Evolutionary conservation across 2,797 vertebrate species (phyloP).

Genomic region (Moxostoma hubbsi): DNA sequence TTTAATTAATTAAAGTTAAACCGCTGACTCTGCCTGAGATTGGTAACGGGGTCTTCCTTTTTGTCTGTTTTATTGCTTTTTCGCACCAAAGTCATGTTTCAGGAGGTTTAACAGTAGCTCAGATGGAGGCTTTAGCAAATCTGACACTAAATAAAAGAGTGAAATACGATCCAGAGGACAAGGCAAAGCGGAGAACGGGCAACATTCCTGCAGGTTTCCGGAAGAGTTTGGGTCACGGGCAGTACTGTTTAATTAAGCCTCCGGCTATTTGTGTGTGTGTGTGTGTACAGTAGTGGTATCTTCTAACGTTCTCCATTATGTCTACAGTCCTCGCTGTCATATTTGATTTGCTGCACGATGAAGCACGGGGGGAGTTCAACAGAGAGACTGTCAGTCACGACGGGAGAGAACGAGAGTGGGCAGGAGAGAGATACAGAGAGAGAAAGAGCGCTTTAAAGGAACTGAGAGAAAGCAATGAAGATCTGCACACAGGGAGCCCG

Average conservation of each 20-base stretch:
- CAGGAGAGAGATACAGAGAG: conserved; percentile 28
- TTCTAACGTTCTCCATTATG: conserved; percentile 71
- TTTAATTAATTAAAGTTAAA: conserved; percentile 47
- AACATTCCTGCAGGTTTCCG: conserved; percentile 31
- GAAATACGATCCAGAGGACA: background rate
- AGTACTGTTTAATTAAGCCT: conserved; percentile 65
- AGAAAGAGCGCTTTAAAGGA: conserved; percentile 36
- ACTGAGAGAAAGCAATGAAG: conserved; percentile 38
- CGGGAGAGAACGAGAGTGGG: conserved; percentile 28
- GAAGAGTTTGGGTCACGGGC: conserved; percentile 58
- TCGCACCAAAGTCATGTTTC: background rate
- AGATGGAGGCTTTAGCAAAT: background rate
- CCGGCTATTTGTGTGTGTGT: conserved; percentile 63
- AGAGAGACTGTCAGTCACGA: conserved; percentile 60
- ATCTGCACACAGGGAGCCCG: conserved; percentile 48
- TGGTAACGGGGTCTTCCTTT: conserved; percentile 34
- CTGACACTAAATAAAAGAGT: conserved; percentile 22
- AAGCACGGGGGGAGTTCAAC: conserved; percentile 48
- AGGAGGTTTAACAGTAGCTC: background rate
- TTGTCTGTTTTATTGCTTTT: conserved; percentile 27
- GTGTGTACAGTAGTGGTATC: conserved; percentile 60
- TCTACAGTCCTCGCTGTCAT: conserved; percentile 79
- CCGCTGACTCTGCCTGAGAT: conserved; percentile 27
- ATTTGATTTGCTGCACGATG: conserved; percentile 72
- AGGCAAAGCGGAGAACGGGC: conserved; percentile 1